Conservation (phyloP, 2,113 vertebrate genomes). For the Scophthalmus maximus region DNA sequence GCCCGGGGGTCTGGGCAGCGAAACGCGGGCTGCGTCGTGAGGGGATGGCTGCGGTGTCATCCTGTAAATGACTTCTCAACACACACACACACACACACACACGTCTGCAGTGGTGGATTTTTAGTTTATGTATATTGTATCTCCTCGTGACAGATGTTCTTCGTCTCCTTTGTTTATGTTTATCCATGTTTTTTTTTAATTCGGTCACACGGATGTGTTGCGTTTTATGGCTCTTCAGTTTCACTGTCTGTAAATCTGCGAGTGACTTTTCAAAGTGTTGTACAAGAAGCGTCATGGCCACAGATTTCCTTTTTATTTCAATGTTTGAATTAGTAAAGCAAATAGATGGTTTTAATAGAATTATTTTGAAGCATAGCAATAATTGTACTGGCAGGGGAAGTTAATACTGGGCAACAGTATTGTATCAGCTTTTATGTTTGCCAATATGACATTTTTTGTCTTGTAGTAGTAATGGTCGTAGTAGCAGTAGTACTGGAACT, state of each 20-base stretch:
- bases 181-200: neutral
- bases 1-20: slow-evolving; percentile 21
- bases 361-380: neutral
- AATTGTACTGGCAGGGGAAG: neutral
- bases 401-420: too few relatives aligned
- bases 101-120: slow-evolving; percentile 13
- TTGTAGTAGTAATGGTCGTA: too few relatives aligned
- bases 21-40: slow-evolving; percentile 31
- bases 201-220: neutral
- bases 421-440: too few relatives aligned
- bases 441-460: too few relatives aligned
- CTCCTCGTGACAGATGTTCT: neutral
- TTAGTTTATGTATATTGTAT: neutral
- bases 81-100: slow-evolving; percentile 2
- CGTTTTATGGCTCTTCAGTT: neutral
- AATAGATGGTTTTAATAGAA: neutral
- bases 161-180: slow-evolving; percentile 8
- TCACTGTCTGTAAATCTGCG: slow-evolving; percentile 1
- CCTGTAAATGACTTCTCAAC: slow-evolving; percentile 42
- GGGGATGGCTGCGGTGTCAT: slow-evolving; percentile 44
- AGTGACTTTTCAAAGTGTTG: neutral
- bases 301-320: neutral
- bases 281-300: neutral
- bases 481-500: neutral
- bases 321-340: neutral